Evolutionary conservation across 2,888 invertebrate genomes (phyloP), one percentile per base, ranked within the genome.

Genomic region (Caenorhabditis sp.): DNA sequence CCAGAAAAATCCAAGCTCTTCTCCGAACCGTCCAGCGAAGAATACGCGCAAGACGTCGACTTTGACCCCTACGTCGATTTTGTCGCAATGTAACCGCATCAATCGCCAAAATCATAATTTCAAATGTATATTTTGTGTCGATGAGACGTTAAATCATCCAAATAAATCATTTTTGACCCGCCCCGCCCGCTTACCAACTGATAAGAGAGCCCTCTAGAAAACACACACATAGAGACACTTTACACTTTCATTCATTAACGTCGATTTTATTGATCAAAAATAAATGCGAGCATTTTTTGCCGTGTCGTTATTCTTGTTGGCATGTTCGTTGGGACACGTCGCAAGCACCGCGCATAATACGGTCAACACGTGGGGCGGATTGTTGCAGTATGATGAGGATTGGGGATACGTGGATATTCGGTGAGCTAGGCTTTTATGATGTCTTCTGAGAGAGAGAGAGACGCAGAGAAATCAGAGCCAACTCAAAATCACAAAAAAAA

Each of bases 291-390:
- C 54, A 50, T 24, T 37, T 60, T 36, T 14, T 19, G 31, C 31
- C 31, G 31, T 31, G 31, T 31, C n/a, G n/a, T n/a, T n/a, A n/a
- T n/a, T n/a, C n/a, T n/a, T 31, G 31, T 10, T 31, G 5, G 10
- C 31, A 4, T 31, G 31, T 31, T 31, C 10, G 31, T 10, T 31
- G 31, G 31, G 31, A 31, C 10, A 50, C 17, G n/a, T 26, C 17
- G 69, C 67, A 21, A 66, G 70, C 19, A 31, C 31, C 10, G 77
- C 69, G 1, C 68, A 67, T 43, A 76, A 78, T 62, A 70, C 77
- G 1, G 81, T 81, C 10, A 80, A 80, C 67, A 81, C 81, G 1
- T 81, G 78, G 77, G 55, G 58, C 62, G 78, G 80, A 51, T 57
- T 66, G 26, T 50, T 80, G 14, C 75, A 79, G 59, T 80, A 80